phyloP scores from a whole-genome alignment of 2,797 vertebrate species.

The Chelmon rostratus region DNA sequence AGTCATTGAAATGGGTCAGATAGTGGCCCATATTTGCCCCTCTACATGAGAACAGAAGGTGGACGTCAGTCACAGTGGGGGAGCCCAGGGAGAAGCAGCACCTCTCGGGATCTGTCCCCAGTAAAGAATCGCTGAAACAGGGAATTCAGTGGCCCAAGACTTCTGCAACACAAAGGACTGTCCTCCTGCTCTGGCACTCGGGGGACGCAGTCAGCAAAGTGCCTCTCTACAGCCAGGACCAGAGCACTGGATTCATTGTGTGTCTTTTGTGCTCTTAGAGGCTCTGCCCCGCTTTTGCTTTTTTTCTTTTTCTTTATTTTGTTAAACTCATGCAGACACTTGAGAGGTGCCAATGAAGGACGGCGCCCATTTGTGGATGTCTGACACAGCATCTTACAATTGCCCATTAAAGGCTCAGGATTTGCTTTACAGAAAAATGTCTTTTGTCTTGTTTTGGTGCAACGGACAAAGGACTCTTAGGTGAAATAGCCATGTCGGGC shows the following conservation, averaged over 20 bases:
- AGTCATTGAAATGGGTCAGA: constrained; percentile 85
- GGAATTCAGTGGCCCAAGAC: constrained; percentile 84
- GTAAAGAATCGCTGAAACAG: constrained; percentile 86
- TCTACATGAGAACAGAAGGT: constrained; percentile 85
- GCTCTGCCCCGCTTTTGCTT: constrained; percentile 59
- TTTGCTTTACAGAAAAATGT: constrained; percentile 58
- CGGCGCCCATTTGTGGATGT: constrained; percentile 63
- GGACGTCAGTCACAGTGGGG: constrained; percentile 81
- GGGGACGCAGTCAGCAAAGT: constrained; percentile 87
- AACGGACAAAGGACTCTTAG: constrained; percentile 54
- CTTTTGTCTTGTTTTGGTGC: constrained; percentile 56
- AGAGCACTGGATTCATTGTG: constrained; percentile 74
- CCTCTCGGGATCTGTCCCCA: constrained; percentile 83
- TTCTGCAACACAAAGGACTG: constrained; percentile 83
- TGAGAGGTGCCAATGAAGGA: constrained; percentile 71
- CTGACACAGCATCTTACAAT: constrained; percentile 78
- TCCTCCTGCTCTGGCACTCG: constrained; percentile 80
- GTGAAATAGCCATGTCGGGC: constrained; percentile 48
- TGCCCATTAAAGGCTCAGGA: constrained; percentile 68
- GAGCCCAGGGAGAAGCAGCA: constrained; percentile 73
- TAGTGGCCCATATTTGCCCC: constrained; percentile 79
- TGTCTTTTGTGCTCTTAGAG: constrained; percentile 72
- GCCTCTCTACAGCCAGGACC: constrained; percentile 77
- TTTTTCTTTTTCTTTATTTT: constrained; percentile 33
- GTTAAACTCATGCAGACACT: constrained; percentile 61